Evolutionary conservation across 2,888 invertebrate species (phyloP), one percentile per base, ranked within the genome.

Genomic region (Octodonta nipae): DNA sequence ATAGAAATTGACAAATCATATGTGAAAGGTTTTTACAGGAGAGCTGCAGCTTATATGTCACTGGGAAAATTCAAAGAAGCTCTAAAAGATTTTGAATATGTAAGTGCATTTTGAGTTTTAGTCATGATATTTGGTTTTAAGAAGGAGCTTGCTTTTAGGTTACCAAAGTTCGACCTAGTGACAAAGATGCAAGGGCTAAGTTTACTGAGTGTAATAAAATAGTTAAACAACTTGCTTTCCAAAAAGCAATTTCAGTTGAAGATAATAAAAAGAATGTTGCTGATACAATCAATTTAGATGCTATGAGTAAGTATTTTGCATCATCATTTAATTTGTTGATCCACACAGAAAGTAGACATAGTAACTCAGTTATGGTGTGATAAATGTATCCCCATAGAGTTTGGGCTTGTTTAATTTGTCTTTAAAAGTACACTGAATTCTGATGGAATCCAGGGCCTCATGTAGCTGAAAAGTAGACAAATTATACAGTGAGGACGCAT

Each of bases 1-100:
- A 84, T 98, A 35, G 83, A 86, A 60, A 60, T 89, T 42, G 93
- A 98, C 62, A 79, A 75, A 49, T 69, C 71, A 13, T 98, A 95
- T 59, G 71, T 92, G 13, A 96, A 98, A 68, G 96, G 92, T 1
- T 99, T 92, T 60, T 99, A 96, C 61, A 74, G 98, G 51, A 71
- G 96, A 54, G 98, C 96, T 1, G 89, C 91, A 2, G 84, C 98
- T 16, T 77, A 92, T 54, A 96, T 99, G 95, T 88, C 95, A 14
- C 65, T 96, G 55, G 95, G 96, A 46, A 93, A 93, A 68, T 95
- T 91, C 63, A 95, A 93, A 67, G 71, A 84, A 64, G 98, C 98
- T 6, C 71, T 96, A 44, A 83, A 81, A 61, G 96, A 98, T 68
- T 96, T 88, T 67, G 93, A 95, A 76, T 80, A 85, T 61, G 91